phyloP scores from a whole-genome alignment of 2,797 vertebrate genomes.

The Microctenopoma stevenorrisi region DNA sequence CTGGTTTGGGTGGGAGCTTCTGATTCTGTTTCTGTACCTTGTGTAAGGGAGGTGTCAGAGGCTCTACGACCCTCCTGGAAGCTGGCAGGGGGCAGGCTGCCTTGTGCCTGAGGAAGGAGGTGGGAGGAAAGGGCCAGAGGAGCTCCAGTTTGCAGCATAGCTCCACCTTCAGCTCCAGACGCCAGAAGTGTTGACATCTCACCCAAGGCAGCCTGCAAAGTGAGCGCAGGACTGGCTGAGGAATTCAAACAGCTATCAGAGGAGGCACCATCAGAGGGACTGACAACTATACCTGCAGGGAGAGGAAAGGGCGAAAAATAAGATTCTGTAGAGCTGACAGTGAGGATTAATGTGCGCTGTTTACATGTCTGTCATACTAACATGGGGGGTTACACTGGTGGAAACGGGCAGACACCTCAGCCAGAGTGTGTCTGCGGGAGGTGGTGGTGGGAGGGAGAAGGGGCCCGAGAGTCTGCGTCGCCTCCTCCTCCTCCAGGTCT shows the following conservation, averaged over 20 bases:
- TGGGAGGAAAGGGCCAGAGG: slow-evolving; percentile 89
- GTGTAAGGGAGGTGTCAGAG: slow-evolving; percentile 95
- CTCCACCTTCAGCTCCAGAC: slow-evolving; percentile 73
- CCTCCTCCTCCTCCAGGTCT: slow-evolving; percentile 89
- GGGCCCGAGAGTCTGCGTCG: slow-evolving; percentile 75
- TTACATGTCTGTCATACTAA: slow-evolving; percentile 74
- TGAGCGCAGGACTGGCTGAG: slow-evolving; percentile 82
- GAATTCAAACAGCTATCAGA: slow-evolving; percentile 95
- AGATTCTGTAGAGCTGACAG: not conserved
- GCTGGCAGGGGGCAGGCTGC: slow-evolving; percentile 83
- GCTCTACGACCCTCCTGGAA: slow-evolving; percentile 97
- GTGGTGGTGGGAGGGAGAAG: slow-evolving; percentile 83
- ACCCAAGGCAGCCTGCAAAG: slow-evolving; percentile 71
- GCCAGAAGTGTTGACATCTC: slow-evolving; percentile 82
- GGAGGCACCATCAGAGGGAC: slow-evolving; percentile 90
- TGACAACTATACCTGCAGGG: slow-evolving; percentile 88
- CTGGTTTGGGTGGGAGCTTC: not conserved
- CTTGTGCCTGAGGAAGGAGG: slow-evolving; percentile 87
- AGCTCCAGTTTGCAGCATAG: slow-evolving; percentile 77
- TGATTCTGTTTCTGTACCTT: slow-evolving; percentile 82
- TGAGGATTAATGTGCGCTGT: not conserved
- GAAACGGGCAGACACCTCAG: slow-evolving; percentile 91
- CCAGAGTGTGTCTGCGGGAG: slow-evolving; percentile 92
- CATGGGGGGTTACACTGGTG: slow-evolving; percentile 89
- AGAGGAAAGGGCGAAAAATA: slow-evolving; percentile 19